These are phyloP conservation scores for Poeciliopsis presidionis DNA, from an alignment of 2,797 vertebrate genomes.

Conservation along the genomic window DNA sequence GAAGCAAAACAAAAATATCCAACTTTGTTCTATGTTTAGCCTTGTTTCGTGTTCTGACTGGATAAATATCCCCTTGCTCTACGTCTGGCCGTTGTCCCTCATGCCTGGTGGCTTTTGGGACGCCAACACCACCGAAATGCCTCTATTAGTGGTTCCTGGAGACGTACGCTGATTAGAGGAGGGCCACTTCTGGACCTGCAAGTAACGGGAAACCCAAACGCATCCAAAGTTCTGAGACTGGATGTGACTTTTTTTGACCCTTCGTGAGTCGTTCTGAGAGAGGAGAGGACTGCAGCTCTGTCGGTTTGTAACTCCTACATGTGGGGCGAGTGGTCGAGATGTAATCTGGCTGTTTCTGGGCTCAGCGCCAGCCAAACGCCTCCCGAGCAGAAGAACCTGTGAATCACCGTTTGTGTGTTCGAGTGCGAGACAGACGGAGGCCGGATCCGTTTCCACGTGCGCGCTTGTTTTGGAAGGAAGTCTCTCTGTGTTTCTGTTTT, in stretches of 20 bases:
- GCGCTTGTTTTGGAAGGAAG: not conserved
- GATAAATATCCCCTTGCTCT: not conserved
- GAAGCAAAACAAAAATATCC: not conserved
- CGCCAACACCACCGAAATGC: not conserved
- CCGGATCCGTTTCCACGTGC: not conserved
- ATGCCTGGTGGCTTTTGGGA: not conserved
- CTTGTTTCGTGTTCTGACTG: not conserved
- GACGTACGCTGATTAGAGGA: not conserved
- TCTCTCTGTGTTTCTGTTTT: conserved; percentile 13
- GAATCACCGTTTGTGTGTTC: conserved; percentile 15
- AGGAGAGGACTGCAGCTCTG: conserved; percentile 14
- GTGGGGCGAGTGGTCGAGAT: conserved; percentile 26
- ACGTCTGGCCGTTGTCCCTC: not conserved
- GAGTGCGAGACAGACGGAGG: not conserved
- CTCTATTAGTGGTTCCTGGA: conserved; percentile 12
- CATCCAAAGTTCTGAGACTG: not conserved
- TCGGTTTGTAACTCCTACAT: conserved; percentile 35
- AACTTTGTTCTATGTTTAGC: not conserved
- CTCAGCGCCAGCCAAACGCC: conserved; percentile 14
- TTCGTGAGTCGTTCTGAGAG: conserved; percentile 32
- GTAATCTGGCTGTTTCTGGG: conserved; percentile 9
- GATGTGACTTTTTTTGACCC: conserved; percentile 1
- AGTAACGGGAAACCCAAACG: conserved; percentile 23
- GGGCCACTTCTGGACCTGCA: not conserved
- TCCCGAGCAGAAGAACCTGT: conserved; percentile 10